A percentile compares a stretch with the other conserved stretches of the same genome.
phyloP scores from a whole-genome alignment of 2,888 invertebrate genomes.

The Perizoma flavofasciatum region DNA sequence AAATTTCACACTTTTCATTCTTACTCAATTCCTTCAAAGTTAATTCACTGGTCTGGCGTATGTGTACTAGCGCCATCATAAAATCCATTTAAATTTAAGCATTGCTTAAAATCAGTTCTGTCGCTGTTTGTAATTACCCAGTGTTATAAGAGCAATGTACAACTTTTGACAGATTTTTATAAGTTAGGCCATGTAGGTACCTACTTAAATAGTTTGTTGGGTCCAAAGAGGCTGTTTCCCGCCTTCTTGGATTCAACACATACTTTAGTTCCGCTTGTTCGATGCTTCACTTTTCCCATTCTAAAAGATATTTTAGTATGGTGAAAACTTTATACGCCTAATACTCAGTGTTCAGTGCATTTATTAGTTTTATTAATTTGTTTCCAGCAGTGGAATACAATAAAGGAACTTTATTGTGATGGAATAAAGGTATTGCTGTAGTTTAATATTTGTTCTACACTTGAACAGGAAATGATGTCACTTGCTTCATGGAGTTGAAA shows the following conservation, averaged over 20 bases:
- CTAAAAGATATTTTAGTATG: slow-evolving; percentile 67
- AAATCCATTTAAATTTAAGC: no score
- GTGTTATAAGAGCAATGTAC: no score
- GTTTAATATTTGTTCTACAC: slow-evolving; percentile 17
- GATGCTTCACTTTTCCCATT: slow-evolving; percentile 58
- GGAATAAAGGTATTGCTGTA: slow-evolving; percentile 13
- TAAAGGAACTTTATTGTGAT: no score
- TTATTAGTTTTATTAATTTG: slow-evolving; percentile 44
- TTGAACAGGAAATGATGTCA: not conserved
- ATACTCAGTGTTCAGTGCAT: slow-evolving; percentile 66
- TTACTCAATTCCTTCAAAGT: no score
- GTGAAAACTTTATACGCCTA: slow-evolving; percentile 57
- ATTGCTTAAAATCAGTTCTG: no score
- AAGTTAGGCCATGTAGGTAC: not conserved
- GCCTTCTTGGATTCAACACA: slow-evolving; percentile 78
- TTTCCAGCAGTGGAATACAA: not conserved
- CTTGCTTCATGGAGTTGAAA: no score
- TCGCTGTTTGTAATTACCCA: no score
- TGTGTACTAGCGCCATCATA: no score
- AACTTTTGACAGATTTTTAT: not conserved
- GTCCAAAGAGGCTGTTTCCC: slow-evolving; percentile 63
- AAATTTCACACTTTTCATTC: no score
- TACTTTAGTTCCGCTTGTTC: slow-evolving; percentile 59
- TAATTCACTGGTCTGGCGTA: no score
- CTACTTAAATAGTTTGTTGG: slow-evolving; percentile 67